These are phyloP conservation scores for Sprattus sprattus DNA, from an alignment of 2,113 vertebrate species.

Conservation along the genomic window DNA sequence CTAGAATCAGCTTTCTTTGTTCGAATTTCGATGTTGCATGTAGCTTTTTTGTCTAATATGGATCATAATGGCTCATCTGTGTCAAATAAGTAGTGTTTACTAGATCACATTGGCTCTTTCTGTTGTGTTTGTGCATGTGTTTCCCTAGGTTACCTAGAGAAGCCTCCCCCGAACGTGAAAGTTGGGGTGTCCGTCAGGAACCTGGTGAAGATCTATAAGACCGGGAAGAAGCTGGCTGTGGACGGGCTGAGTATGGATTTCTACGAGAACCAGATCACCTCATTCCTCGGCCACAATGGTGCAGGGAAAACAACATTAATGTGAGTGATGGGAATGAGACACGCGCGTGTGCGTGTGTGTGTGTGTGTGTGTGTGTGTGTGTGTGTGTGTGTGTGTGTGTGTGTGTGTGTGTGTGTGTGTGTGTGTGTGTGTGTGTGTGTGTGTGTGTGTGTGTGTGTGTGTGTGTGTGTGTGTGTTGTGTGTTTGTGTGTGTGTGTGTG, in stretches of 20 bases:
- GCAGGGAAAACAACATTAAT: constrained; percentile 98
- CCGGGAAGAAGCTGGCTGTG: constrained; percentile 90
- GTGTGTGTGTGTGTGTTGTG: too few species aligned
- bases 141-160: constrained; percentile 82
- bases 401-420: too few species aligned
- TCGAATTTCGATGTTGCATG: too few species aligned
- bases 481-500: too few species aligned
- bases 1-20: too few species aligned
- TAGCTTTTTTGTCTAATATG: too few species aligned
- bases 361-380: too few species aligned
- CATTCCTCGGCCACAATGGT: constrained; percentile 97
- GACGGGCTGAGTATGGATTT: constrained; percentile 92
- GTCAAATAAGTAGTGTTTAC: neutral
- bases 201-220: constrained; percentile 93
- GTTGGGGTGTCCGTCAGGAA: constrained; percentile 90
- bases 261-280: constrained; percentile 95
- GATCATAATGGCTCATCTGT: too few species aligned
- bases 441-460: too few species aligned
- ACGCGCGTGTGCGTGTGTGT: too few species aligned
- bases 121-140: neutral
- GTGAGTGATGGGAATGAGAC: constrained; percentile 68
- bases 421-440: too few species aligned
- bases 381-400: too few species aligned
- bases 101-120: neutral
- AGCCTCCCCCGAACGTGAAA: constrained; percentile 76